phyloP scores from a whole-genome alignment of 2,888 invertebrate species.

The Sepiola atlantica region DNA sequence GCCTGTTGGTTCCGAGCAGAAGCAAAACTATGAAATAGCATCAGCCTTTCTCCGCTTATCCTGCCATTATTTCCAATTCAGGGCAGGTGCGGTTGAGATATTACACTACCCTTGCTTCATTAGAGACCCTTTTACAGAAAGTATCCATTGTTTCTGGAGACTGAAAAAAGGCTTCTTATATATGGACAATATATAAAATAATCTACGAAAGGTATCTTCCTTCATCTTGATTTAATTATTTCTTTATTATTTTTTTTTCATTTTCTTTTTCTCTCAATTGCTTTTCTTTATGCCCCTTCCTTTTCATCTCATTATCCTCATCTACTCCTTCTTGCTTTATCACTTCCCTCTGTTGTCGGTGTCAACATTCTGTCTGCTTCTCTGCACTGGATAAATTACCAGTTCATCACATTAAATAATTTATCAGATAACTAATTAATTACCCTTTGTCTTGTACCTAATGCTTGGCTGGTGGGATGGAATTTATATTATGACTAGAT shows the following conservation, averaged over 20 bases:
- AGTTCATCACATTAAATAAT: not conserved
- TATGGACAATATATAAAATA: too few relatives aligned
- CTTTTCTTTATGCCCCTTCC: not conserved
- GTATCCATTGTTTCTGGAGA: too few relatives aligned
- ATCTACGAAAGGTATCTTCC: too few relatives aligned
- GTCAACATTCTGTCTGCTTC: not conserved
- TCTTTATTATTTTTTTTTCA: not conserved
- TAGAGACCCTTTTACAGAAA: too few relatives aligned
- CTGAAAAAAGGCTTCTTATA: too few relatives aligned
- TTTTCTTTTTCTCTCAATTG: not conserved
- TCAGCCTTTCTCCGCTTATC: too few relatives aligned
- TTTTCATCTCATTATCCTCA: not conserved
- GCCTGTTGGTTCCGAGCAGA: too few relatives aligned
- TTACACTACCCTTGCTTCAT: too few relatives aligned
- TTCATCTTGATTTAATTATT: not conserved
- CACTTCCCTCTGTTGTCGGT: not conserved
- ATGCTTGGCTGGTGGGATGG: not conserved
- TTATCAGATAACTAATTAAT: constrained; percentile 20
- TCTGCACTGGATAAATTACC: not conserved
- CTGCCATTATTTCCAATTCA: too few relatives aligned
- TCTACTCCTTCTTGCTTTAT: not conserved
- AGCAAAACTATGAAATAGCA: too few relatives aligned
- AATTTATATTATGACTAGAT: not conserved
- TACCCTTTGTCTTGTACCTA: constrained; percentile 2
- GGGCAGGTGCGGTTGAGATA: too few relatives aligned